These are phyloP conservation scores for Halichoerus grypus DNA, from an alignment of 2,113 vertebrate species.

Conservation along the genomic window DNA sequence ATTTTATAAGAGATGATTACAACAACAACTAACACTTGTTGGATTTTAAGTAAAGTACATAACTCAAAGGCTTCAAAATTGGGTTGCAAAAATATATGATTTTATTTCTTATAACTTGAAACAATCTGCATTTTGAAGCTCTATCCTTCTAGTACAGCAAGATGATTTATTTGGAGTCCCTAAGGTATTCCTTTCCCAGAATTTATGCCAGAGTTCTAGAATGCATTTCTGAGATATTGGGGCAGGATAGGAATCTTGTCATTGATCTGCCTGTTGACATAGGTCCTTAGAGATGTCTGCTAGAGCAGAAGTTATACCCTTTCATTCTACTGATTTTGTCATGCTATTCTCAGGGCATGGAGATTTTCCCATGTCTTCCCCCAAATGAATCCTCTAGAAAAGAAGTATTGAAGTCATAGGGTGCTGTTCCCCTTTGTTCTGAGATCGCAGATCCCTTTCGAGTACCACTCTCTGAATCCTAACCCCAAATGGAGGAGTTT, in stretches of 20 bases:
- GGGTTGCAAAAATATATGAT: neutral
- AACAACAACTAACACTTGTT: neutral
- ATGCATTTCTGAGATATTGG: neutral
- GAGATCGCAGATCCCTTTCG: neutral
- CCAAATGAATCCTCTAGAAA: neutral
- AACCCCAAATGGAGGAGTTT: neutral
- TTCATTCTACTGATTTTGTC: neutral
- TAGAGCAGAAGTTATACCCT: neutral
- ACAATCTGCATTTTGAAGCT: conserved; percentile 22
- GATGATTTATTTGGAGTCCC: neutral
- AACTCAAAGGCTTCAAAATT: conserved; percentile 12
- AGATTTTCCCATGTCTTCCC: neutral
- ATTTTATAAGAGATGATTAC: neutral
- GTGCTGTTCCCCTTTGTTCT: neutral
- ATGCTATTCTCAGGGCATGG: neutral
- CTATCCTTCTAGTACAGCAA: neutral
- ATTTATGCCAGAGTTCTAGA: neutral
- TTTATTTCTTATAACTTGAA: neutral
- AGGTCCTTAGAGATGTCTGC: neutral
- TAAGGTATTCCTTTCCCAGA: neutral
- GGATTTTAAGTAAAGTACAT: neutral
- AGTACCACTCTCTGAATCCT: neutral
- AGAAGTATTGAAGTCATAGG: neutral
- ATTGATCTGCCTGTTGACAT: neutral
- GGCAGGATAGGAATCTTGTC: neutral